Conservation (phyloP, 2,797 vertebrate species). For the Fistularia commersonii region DNA sequence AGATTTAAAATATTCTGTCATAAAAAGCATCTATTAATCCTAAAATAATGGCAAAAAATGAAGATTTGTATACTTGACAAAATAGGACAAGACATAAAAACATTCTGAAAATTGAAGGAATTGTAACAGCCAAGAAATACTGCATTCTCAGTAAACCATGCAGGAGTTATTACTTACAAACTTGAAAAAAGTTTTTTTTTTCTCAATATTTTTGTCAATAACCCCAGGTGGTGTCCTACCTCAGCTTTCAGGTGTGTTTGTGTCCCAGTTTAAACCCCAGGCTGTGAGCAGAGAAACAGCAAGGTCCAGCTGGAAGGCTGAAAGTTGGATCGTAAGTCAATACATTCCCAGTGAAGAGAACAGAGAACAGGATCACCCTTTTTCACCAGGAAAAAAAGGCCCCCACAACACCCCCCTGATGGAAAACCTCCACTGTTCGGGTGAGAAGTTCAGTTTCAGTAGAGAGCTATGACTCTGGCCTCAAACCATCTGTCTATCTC, state of each 20-base stretch:
- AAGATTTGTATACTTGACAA: too few species aligned
- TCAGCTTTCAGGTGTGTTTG: conserved; percentile 52
- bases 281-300: conserved; percentile 43
- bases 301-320: conserved; percentile 52
- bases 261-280: conserved; percentile 49
- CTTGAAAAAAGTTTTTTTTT: too few species aligned
- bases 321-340: conserved; percentile 52
- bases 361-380: conserved; percentile 55
- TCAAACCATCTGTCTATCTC: conserved; percentile 78
- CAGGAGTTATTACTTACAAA: neutral
- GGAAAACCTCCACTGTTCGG: conserved; percentile 72
- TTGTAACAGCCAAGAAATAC: conserved; percentile 5
- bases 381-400: conserved; percentile 29
- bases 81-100: neutral
- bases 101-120: conserved; percentile 4
- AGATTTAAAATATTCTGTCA: neutral
- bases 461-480: conserved; percentile 73
- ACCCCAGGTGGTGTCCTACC: conserved; percentile 54
- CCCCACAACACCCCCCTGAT: conserved; percentile 58
- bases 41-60: neutral
- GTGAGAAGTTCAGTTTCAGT: conserved; percentile 79
- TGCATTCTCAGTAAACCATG: conserved; percentile 1
- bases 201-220: conserved; percentile 7
- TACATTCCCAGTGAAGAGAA: conserved; percentile 53
- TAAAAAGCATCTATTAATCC: neutral